Evolutionary conservation across 2,797 vertebrate genomes (phyloP), one percentile per base, ranked within the genome.

Genomic region (Poliocrania exsul): DNA sequence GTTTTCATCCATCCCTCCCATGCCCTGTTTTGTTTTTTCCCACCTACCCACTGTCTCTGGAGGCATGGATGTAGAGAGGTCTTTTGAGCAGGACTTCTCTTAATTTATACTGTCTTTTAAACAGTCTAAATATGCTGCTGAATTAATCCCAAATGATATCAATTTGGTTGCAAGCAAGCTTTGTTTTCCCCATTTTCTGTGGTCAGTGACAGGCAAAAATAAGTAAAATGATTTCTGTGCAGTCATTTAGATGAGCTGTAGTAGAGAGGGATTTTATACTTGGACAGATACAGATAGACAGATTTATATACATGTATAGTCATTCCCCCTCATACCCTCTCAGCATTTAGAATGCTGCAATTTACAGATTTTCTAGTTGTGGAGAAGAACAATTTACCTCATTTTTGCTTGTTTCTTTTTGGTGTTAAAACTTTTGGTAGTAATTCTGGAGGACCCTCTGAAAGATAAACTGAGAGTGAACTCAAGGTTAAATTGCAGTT

Each of bases 401-500:
- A 33, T 57, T 38, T 17, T 71, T 91, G 44, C 35, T 91, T 26
- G 4, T 58, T 94, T 88, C 29, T 53, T 88, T 79, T 62, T 58
- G 18, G 6, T 86, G 17, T 79, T 80, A 93, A 81, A 92, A 21
- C 29, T 79, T 72, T 11, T 62, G 71, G 16, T 70, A n/a, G n/a
- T 64, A 81, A 73, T 44, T 84, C 66, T 84, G 58, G 18, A 79
- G 56, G 37, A 88, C 84, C 14, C 6, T 50, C 38, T 69, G 31
- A 75, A 69, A 90, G 49, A 80, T 53, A 88, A 95, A 77, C 38
- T 64, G 46, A 88, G 60, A 67, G 51, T 37, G 78, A 95, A 61
- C 86, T 85, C 42, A 78, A 93, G 72, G 78, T 93, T 91, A 85
- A 96, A 91, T 37, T 65, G 57, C 50, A 84, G 2, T 92, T 94